Evolutionary conservation across 2,797 vertebrate species (phyloP), one percentile per base, ranked within the genome.

Genomic region (Salarias fasciatus): DNA sequence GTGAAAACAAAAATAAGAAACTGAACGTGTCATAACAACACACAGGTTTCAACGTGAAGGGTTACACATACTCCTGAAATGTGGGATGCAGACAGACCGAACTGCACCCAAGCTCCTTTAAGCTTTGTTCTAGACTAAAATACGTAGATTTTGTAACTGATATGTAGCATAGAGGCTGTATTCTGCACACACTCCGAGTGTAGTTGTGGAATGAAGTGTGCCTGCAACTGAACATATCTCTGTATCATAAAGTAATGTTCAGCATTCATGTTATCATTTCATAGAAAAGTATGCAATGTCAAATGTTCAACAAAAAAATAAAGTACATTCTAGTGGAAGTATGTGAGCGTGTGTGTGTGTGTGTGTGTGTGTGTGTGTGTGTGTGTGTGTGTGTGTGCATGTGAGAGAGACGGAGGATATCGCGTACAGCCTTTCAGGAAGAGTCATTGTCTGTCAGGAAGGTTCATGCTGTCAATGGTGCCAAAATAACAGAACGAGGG

Each of bases 351-450:
- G 28, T 33, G 52, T 53, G 37, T 49, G 61, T 55, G 65, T 80
- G 68, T 77, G 75, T n/a, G 44, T 55, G 28, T 33, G 52, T 53
- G 37, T 49, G 61, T 55, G 65, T 80, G 68, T 77, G 75, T 55
- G 28, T 33, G 52, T 53, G 37, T 49, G 61, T 41, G 44, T 55
- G 28, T 33, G 52, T 53, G 37, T 49, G 61, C 55, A 65, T 80
- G 68, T 77, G 75, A 81, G 53, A 51, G 73, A 82, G 76, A 76
- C 54, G 45, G 78, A 78, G 72, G 78, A 77, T 86, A 88, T 84
- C 70, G 76, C 78, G 79, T 78, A 51, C 69, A 70, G 79, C 60
- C 79, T 81, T 76, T 82, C 83, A 87, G 84, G 83, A 86, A 86
- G 74, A 64, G 54, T 75, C 60, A 80, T 83, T 89, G 86, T 87